Evolutionary conservation across 2,113 vertebrate species (phyloP), one percentile per base, ranked within the genome.

Genomic region (Gambusia affinis): DNA sequence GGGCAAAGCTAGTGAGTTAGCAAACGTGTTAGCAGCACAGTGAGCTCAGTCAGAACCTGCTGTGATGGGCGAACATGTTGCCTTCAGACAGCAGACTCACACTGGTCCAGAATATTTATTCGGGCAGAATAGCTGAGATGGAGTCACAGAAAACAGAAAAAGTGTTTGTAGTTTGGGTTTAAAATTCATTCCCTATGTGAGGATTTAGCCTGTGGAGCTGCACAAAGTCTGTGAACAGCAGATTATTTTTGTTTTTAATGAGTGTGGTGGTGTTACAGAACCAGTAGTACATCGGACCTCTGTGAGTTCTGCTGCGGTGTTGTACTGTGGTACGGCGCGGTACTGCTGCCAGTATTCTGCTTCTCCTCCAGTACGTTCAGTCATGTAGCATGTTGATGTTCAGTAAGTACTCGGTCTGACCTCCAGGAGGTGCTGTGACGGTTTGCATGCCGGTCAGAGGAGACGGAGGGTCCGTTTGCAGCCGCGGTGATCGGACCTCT

Each of bases 41-140:
- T 65, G 71, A 86, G 81, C 82, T 77, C 73, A 72, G 67, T 37
- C 60, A 4, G n/a, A 63, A 74, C 61, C 84, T 86, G 77, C 80
- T 90, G 84, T 80, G 68, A 33, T 62, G 72, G 83, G 71, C 29
- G 12, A 82, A 86, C 80, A 72, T 76, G 86, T 88, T 91, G 91
- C 87, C 90, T 92, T 91, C 42, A 67, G 73, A 85, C 87, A 87
- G 87, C 88, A 80, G 82, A 85, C 89, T 90, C 88, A 83, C 91
- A 85, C 88, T 87, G 88, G 84, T 91, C 89, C 84, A 78, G 75
- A 73, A 78, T 42, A 47, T 64, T 76, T 69, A 75, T 78, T 24
- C 70, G 60, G 70, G 65, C 78, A 67, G 17, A 54, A 24, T 11
- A 57, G 22, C 22, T 57, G 22, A n/a, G 51, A 57, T 57, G 51